Evolutionary conservation across 2,888 invertebrate genomes (phyloP).

Genomic region (Exephanes ischioxanthus): DNA sequence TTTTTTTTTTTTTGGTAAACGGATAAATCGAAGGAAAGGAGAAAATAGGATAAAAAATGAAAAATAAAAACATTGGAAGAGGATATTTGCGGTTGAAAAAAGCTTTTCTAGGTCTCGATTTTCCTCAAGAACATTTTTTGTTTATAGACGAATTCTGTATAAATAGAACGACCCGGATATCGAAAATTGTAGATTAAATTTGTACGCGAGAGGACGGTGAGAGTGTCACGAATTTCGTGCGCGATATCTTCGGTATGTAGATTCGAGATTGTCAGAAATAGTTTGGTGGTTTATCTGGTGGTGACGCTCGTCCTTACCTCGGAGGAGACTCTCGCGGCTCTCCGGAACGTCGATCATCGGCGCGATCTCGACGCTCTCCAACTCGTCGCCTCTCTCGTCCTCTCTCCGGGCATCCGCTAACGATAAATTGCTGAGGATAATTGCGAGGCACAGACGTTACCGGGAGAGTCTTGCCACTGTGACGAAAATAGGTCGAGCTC

Average conservation of each 20-base stretch:
- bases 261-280: background rate
- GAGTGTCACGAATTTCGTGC: background rate
- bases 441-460: slow-evolving; percentile 51
- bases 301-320: background rate
- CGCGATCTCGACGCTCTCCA: slow-evolving; percentile 25
- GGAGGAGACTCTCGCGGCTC: slow-evolving; percentile 18
- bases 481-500: slow-evolving; percentile 60
- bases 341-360: slow-evolving; percentile 46
- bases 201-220: background rate
- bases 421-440: slow-evolving; percentile 68
- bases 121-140: background rate
- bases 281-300: slow-evolving; percentile 15
- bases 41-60: background rate
- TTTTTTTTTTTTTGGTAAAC: background rate
- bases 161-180: background rate
- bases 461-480: slow-evolving; percentile 50
- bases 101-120: background rate
- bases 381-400: slow-evolving; percentile 15
- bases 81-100: background rate
- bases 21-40: background rate
- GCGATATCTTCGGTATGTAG: background rate
- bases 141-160: background rate
- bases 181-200: background rate
- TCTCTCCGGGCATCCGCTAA: slow-evolving; percentile 32
- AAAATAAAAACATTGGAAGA: background rate